Evolutionary conservation across 2,888 invertebrate genomes (phyloP).

Genomic region (Parelbella ahira): DNA sequence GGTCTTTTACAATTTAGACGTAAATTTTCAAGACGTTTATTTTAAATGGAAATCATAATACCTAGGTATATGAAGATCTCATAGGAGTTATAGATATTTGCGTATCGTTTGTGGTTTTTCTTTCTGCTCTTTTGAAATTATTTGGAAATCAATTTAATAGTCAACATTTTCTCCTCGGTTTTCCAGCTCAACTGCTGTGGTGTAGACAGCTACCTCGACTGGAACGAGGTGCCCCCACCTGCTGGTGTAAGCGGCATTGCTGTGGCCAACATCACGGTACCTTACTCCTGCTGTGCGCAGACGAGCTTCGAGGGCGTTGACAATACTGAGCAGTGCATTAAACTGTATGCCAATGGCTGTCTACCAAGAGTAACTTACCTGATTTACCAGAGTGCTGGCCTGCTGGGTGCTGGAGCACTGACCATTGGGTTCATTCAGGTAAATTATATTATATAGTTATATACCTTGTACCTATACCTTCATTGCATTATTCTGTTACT

Average conservation of each 20-base stretch:
- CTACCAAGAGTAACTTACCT: constrained; percentile 80
- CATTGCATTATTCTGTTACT: no score
- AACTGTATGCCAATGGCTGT: constrained; percentile 80
- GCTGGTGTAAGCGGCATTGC: constrained; percentile 45
- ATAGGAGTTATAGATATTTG: no score
- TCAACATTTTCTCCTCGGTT: not conserved
- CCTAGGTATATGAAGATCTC: no score
- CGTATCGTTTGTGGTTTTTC: not conserved
- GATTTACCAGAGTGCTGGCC: constrained; percentile 85
- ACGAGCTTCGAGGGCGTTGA: constrained; percentile 34
- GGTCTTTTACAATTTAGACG: no score
- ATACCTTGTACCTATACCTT: no score
- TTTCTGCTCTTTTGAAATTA: no score
- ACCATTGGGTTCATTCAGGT: constrained; percentile 91
- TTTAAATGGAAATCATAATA: no score
- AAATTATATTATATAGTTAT: constrained; percentile 27
- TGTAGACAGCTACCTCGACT: constrained; percentile 81
- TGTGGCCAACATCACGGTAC: constrained; percentile 70
- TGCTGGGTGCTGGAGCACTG: constrained; percentile 87
- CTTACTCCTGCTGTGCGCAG: constrained; percentile 81
- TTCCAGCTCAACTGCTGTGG: constrained; percentile 86
- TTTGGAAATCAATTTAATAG: not conserved
- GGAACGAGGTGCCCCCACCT: constrained; percentile 63
- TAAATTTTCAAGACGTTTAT: no score
- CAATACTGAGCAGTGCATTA: constrained; percentile 49